These are phyloP conservation scores for Dryocosmus kuriphilus DNA, from an alignment of 2,888 invertebrate genomes.

Conservation along the genomic window DNA sequence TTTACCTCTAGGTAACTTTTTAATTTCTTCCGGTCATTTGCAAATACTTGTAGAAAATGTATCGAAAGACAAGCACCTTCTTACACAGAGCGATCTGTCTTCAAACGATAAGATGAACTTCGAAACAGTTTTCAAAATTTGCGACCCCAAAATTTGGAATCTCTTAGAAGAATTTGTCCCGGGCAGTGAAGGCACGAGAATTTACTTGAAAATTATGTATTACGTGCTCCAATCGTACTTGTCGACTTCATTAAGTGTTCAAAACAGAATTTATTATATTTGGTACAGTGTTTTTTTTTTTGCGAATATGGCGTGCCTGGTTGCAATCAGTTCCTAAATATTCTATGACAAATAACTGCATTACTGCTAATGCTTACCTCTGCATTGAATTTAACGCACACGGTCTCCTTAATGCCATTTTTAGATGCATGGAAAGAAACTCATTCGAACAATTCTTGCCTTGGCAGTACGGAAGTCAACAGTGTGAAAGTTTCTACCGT, in stretches of 20 bases:
- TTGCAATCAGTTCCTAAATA: conserved; percentile 44
- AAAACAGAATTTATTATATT: conserved; percentile 48
- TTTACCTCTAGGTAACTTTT: too few species aligned
- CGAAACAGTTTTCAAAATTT: conserved; percentile 51
- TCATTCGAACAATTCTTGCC: too few species aligned
- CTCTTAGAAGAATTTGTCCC: conserved; percentile 50
- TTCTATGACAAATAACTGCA: conserved; percentile 52
- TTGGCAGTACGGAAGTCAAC: neutral
- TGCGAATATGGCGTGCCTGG: conserved; percentile 54
- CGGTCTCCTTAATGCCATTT: conserved; percentile 47
- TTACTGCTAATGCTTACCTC: conserved; percentile 53
- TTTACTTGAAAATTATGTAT: conserved; percentile 50
- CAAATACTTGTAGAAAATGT: conserved; percentile 9
- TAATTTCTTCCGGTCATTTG: too few species aligned
- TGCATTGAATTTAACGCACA: conserved; percentile 57
- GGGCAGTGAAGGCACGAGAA: conserved; percentile 40
- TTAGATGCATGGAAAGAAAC: conserved; percentile 23
- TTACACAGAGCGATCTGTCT: conserved; percentile 45
- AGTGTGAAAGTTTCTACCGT: conserved; percentile 46
- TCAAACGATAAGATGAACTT: conserved; percentile 56
- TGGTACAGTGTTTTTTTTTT: conserved; percentile 42
- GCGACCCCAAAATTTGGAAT: conserved; percentile 46
- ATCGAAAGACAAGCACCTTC: conserved; percentile 14
- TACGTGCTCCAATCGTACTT: conserved; percentile 47
- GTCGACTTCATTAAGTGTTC: conserved; percentile 33